A percentile compares a stretch with the other conserved stretches of the same genome.
phyloP scores from a whole-genome alignment of 2,797 vertebrate species.

The Pangasius mekongensis region DNA sequence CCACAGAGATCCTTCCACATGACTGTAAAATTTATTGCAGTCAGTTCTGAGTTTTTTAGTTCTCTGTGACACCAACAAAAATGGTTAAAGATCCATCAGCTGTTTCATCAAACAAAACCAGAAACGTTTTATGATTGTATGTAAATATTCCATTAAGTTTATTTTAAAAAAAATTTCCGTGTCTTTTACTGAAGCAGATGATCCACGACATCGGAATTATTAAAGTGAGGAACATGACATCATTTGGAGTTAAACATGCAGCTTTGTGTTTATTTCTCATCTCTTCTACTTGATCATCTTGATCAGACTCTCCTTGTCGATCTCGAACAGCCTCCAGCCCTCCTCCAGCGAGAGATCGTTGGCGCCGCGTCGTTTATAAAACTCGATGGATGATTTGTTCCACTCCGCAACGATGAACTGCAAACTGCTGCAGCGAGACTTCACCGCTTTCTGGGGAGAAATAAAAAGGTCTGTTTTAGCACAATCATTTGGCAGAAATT shows the following conservation, averaged over 20 bases:
- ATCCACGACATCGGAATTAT: neutral
- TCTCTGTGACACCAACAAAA: neutral
- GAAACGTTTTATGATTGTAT: neutral
- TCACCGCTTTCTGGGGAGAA: conserved; percentile 74
- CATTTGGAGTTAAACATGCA: neutral
- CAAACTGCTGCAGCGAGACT: conserved; percentile 79
- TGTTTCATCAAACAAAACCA: neutral
- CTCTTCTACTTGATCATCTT: conserved; percentile 51
- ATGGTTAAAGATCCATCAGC: neutral
- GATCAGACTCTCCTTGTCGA: conserved; percentile 67
- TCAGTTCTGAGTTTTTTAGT: neutral
- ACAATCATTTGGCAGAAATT: no score
- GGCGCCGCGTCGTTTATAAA: conserved; percentile 72
- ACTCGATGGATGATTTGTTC: conserved; percentile 76
- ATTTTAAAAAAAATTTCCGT: neutral
- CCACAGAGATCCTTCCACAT: no score
- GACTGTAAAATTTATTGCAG: no score
- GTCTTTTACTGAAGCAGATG: neutral
- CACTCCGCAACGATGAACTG: conserved; percentile 79
- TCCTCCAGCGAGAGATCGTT: conserved; percentile 76
- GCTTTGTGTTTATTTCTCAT: neutral
- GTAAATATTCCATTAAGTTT: neutral
- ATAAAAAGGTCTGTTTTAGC: neutral
- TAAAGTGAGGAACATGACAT: neutral
- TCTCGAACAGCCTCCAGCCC: conserved; percentile 79